Base-by-base conservation (phyloP, 2,797 vertebrate genomes). In the Melanotaenia nigrans region DNA sequence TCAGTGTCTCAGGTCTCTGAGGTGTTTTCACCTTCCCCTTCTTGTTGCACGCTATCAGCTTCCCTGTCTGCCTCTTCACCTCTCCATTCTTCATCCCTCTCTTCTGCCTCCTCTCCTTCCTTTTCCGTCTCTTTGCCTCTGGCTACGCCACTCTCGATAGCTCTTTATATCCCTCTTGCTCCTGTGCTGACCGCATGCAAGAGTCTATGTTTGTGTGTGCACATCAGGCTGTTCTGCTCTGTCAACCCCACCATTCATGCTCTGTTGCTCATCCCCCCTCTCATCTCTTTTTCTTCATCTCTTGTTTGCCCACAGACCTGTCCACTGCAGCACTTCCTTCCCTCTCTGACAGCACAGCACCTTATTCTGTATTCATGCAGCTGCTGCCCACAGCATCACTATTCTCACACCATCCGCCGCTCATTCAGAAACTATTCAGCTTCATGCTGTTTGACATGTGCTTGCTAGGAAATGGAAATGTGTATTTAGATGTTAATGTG, bases 311-410 rank as follows among this genome's bases (percentile, higher is more conserved):
- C 25, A 60, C 42, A 47, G 42, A 47, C 42, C 42, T 47, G 42
- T 22, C 59, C 51, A 45, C 74, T 67, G 83, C 57, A 64, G 77
- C 81, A 73, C 79, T 68, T 33, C 32, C 16, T 62, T 65, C 65
- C 35, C 81, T 62, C 71, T 71, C 82, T 14, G 4, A 62, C 75
- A 77, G 63, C 56, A 24, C 72, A 60, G 68, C 68, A 36, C 68
- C 75, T 81, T 13, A 65, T 81, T 89, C 75, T 54, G 69, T 80
- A 90, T 90, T 87, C 87, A 85, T 65, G 71, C 61, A 1, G 80
- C 75, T 55, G 68, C 82, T 66, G 75, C 81, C 75, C 51, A 8
- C 47, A 64, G 64, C 80, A 76, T 86, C 73, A 13, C 75, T 85
- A 78, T 83, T 84, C 76, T 61, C 65, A 25, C 28, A 59, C 71